Percentiles rank a stretch among this genome's conserved stretches.
These are phyloP conservation scores for Scaptomyza hsui DNA, from an alignment of 1,140 invertebrate species.

Conservation along the genomic window DNA sequence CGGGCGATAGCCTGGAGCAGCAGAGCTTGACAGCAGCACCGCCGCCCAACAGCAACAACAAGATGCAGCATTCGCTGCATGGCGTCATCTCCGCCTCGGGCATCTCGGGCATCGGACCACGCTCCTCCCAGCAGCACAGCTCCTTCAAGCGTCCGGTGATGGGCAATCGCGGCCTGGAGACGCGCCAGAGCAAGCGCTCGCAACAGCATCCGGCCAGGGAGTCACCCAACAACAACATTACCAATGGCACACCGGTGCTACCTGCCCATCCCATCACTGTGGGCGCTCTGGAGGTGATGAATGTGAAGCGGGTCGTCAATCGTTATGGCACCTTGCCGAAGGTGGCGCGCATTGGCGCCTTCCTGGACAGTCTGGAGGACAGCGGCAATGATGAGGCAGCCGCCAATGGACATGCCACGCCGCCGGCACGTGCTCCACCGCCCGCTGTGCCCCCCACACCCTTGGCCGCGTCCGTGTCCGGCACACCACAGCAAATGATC, in stretches of 20 bases:
- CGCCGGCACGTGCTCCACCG: constrained; percentile 27
- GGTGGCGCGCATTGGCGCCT: constrained; percentile 97
- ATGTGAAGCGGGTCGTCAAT: constrained; percentile 97
- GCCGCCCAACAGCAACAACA: constrained; percentile 56
- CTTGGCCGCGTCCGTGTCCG: not conserved
- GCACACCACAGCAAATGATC: constrained; percentile 89
- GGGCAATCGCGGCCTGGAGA: constrained; percentile 85
- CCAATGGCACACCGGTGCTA: constrained; percentile 38
- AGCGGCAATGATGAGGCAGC: constrained; percentile 26
- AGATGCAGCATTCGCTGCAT: constrained; percentile 82
- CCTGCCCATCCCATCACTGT: constrained; percentile 85
- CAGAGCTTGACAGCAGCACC: constrained; percentile 51
- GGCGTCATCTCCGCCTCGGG: constrained; percentile 64
- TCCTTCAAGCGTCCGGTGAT: constrained; percentile 86
- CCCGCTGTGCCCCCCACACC: constrained; percentile 23
- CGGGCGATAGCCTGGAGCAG: constrained; percentile 77
- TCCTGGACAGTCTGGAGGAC: constrained; percentile 93
- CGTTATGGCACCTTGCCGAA: constrained; percentile 98
- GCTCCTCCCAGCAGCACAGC: constrained; percentile 77
- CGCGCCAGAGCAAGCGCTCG: constrained; percentile 86
- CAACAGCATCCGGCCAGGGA: constrained; percentile 84
- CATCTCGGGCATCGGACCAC: constrained; percentile 68
- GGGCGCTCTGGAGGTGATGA: constrained; percentile 97
- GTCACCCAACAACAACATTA: constrained; percentile 2
- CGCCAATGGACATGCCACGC: constrained; percentile 65